These are phyloP conservation scores for Narcine bancroftii DNA, from an alignment of 2,113 vertebrate genomes.

Conservation along the genomic window DNA sequence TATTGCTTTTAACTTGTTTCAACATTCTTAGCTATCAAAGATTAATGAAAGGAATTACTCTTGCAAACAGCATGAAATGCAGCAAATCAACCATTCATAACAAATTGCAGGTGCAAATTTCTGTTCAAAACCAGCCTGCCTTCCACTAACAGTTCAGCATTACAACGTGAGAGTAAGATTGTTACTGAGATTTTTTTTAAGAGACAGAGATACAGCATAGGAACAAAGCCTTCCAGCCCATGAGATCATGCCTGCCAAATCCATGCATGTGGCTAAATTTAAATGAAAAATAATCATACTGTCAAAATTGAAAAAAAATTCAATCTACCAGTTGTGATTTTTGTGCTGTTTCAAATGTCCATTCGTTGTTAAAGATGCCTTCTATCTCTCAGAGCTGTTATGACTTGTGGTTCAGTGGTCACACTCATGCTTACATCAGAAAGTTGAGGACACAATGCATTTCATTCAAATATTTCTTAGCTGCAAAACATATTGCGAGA, in stretches of 20 bases:
- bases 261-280: too few species aligned
- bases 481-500: too few species aligned
- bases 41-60: background rate
- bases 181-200: background rate
- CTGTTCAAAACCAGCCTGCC: background rate
- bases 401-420: background rate
- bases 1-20: slow-evolving; percentile 7
- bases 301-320: background rate
- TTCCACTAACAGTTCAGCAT: background rate
- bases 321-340: background rate
- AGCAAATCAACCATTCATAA: background rate
- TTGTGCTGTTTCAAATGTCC: background rate
- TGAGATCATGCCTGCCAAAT: too few species aligned
- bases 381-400: background rate
- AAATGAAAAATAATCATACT: background rate
- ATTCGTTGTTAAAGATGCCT: background rate
- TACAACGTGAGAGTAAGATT: background rate
- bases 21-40: background rate
- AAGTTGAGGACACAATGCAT: background rate
- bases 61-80: background rate
- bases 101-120: background rate
- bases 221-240: too few species aligned
- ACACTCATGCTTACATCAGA: background rate
- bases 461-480: too few species aligned
- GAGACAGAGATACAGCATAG: too few species aligned